phyloP scores from a whole-genome alignment of 2,113 vertebrate genomes.

The Tupaia chinensis region DNA sequence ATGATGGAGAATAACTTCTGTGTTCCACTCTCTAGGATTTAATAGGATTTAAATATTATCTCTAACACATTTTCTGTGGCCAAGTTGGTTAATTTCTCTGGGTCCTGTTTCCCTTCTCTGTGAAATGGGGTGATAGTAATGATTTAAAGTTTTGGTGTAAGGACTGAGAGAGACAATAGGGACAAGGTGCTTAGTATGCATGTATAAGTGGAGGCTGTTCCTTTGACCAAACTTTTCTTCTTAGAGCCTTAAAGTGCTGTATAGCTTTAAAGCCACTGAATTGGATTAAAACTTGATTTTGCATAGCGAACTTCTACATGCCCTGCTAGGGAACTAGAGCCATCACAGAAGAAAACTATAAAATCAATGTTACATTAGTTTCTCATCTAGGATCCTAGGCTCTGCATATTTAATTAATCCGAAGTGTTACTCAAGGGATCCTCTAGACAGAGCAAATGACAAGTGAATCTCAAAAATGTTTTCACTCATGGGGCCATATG shows the following conservation, averaged over 20 bases:
- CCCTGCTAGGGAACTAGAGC: background rate
- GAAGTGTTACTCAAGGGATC: slow-evolving; percentile 10
- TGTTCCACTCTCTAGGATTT: background rate
- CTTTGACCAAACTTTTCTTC: background rate
- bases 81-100: background rate
- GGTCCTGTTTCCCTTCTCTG: background rate
- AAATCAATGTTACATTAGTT: slow-evolving; percentile 17
- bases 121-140: background rate
- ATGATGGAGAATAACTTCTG: background rate
- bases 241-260: background rate
- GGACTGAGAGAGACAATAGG: background rate
- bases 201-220: background rate
- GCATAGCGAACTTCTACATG: background rate
- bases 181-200: background rate
- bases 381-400: background rate
- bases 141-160: background rate
- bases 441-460: slow-evolving; percentile 16
- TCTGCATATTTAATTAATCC: slow-evolving; percentile 12
- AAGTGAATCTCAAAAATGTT: background rate
- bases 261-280: slow-evolving; percentile 39
- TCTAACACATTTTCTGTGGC: too few species aligned
- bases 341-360: background rate
- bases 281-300: slow-evolving; percentile 44
- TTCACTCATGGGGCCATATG: background rate
- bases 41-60: background rate